Evolutionary conservation across 2,113 vertebrate genomes (phyloP).

Genomic region (Oreochromis tanganicae): DNA sequence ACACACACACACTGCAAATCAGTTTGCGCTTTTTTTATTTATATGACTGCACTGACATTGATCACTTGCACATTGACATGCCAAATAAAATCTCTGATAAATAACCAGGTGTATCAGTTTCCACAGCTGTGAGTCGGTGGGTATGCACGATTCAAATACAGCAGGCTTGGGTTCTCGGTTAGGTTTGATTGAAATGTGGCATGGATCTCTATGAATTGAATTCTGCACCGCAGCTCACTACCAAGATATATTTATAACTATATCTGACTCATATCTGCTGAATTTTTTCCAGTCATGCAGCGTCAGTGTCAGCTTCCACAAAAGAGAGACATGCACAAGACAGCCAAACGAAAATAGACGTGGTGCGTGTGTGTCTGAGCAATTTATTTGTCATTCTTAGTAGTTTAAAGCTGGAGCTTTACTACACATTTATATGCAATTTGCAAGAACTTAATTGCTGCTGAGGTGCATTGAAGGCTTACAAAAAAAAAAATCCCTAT

Average conservation of each 20-base stretch:
- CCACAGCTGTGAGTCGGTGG: background rate
- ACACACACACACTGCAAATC: background rate
- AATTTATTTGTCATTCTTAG: background rate
- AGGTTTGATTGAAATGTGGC: background rate
- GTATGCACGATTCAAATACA: background rate
- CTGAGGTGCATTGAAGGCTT: background rate
- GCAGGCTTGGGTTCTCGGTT: background rate
- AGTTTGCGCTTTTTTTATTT: background rate
- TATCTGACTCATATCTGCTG: conserved; percentile 25
- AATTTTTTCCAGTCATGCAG: conserved; percentile 62
- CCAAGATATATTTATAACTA: background rate
- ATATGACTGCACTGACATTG: background rate
- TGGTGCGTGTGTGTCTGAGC: background rate
- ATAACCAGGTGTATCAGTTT: background rate
- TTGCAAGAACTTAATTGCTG: background rate
- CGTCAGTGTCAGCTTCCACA: conserved; percentile 43
- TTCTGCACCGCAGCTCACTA: background rate
- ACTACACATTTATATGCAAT: background rate
- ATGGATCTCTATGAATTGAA: background rate
- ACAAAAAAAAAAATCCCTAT: background rate
- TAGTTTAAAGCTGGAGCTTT: background rate
- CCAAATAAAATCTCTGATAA: background rate
- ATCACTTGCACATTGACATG: background rate
- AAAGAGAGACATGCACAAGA: conserved; percentile 2
- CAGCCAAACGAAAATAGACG: conserved; percentile 34